These are phyloP conservation scores for Thamnophis elegans DNA, from an alignment of 2,797 vertebrate genomes.

Conservation along the genomic window DNA sequence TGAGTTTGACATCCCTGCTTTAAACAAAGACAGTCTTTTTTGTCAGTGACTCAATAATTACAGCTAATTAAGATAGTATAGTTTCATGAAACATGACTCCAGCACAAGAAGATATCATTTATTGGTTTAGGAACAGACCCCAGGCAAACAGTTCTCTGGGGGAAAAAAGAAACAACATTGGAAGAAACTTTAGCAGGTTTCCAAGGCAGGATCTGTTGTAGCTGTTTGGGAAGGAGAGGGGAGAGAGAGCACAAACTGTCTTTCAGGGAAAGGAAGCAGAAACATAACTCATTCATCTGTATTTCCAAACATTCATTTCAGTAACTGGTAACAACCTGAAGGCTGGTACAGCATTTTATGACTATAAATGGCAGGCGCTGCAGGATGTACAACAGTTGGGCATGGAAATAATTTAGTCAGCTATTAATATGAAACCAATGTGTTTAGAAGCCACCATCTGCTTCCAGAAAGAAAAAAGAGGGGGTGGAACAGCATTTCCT, in stretches of 20 bases:
- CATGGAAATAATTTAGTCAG: not conserved
- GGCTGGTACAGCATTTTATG: not conserved
- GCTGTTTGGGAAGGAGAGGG: not conserved
- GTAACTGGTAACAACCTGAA: not conserved
- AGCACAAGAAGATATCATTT: not conserved
- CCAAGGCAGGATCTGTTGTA: not conserved
- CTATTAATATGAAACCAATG: constrained; percentile 7
- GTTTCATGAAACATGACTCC: not conserved
- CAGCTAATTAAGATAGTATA: constrained; percentile 1
- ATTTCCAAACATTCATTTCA: constrained; percentile 2
- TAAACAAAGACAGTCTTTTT: not conserved
- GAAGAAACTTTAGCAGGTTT: not conserved
- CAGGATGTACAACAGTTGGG: not conserved
- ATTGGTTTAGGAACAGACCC: constrained; percentile 4
- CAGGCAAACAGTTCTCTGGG: not conserved
- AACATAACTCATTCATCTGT: not conserved
- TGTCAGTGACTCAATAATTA: not conserved
- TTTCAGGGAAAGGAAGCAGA: not conserved
- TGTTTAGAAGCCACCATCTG: not conserved
- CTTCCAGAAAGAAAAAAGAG: not conserved
- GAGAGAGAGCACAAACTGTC: not conserved
- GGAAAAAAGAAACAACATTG: not conserved
- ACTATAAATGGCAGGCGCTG: not conserved
- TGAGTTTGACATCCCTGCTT: not conserved
- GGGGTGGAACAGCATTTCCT: not conserved